Conservation (phyloP, 1,140 invertebrate genomes). For the Leptinotarsa texana region DNA sequence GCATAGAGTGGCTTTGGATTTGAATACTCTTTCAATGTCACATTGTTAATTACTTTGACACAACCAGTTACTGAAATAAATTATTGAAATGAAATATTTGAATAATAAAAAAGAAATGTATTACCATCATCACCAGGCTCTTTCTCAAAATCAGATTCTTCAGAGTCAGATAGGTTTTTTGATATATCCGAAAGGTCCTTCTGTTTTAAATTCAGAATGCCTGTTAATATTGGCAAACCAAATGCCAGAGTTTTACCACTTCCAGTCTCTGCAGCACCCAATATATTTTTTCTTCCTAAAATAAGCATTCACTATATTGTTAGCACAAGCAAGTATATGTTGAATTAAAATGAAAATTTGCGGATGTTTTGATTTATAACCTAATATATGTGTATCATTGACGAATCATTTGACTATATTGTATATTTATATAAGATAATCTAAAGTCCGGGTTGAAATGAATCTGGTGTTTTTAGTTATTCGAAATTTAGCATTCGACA, state of each 20-base stretch:
- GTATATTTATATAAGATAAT: too few relatives aligned
- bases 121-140: conserved; percentile 12
- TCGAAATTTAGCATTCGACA: too few relatives aligned
- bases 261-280: conserved; percentile 96
- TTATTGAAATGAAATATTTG: too few relatives aligned
- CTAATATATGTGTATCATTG: too few relatives aligned
- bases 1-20: conserved; percentile 69
- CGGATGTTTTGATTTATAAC: too few relatives aligned
- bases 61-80: conserved; percentile 59
- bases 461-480: too few relatives aligned
- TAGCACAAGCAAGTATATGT: too few relatives aligned
- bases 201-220: conserved; percentile 76
- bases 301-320: conserved; percentile 23
- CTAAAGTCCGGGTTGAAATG: too few relatives aligned
- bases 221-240: conserved; percentile 87
- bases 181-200: conserved; percentile 19
- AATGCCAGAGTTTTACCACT: conserved; percentile 98
- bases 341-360: too few relatives aligned
- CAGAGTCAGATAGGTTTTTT: conserved; percentile 20
- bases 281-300: conserved; percentile 77
- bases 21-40: conserved; percentile 62
- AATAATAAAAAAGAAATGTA: not conserved
- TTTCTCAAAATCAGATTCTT: conserved; percentile 40
- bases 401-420: too few relatives aligned
- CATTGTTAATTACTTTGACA: conserved; percentile 59